Evolutionary conservation across 2,797 vertebrate genomes (phyloP).

Genomic region (Gephyroberyx darwinii): DNA sequence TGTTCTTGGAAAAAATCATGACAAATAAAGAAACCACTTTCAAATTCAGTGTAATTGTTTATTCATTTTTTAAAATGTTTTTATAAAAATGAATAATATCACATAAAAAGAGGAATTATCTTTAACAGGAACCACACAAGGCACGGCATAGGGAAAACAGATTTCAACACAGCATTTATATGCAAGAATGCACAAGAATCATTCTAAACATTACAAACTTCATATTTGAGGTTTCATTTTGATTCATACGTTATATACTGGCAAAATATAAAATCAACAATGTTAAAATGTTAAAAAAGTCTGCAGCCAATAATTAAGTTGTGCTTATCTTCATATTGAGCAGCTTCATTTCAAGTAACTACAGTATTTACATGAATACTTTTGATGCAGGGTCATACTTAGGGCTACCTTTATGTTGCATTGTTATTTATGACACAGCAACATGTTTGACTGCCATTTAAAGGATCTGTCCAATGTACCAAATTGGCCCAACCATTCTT

Average conservation of each 20-base stretch:
- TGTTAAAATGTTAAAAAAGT: neutral
- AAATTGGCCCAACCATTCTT: neutral
- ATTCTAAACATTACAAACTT: neutral
- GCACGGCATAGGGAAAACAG: conserved; percentile 20
- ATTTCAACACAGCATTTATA: neutral
- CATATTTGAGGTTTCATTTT: neutral
- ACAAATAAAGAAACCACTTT: conserved; percentile 26
- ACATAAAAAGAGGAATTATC: neutral
- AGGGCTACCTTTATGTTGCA: neutral
- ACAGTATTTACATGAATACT: conserved; percentile 32
- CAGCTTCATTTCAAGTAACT: conserved; percentile 7
- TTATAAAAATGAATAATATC: too few species aligned
- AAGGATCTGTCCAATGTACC: neutral
- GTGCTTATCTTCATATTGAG: conserved; percentile 33
- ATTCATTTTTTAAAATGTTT: too few species aligned
- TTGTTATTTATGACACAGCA: neutral
- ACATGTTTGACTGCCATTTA: neutral
- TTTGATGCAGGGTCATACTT: conserved; percentile 6
- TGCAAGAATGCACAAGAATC: neutral
- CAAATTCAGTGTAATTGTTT: neutral
- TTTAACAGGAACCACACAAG: conserved; percentile 32
- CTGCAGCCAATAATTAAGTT: conserved; percentile 16
- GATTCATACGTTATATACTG: neutral
- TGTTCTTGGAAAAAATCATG: conserved; percentile 4
- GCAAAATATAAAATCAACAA: too few species aligned